These are phyloP conservation scores for Podarcis lilfordi DNA, from an alignment of 2,797 vertebrate genomes.

Conservation along the genomic window DNA sequence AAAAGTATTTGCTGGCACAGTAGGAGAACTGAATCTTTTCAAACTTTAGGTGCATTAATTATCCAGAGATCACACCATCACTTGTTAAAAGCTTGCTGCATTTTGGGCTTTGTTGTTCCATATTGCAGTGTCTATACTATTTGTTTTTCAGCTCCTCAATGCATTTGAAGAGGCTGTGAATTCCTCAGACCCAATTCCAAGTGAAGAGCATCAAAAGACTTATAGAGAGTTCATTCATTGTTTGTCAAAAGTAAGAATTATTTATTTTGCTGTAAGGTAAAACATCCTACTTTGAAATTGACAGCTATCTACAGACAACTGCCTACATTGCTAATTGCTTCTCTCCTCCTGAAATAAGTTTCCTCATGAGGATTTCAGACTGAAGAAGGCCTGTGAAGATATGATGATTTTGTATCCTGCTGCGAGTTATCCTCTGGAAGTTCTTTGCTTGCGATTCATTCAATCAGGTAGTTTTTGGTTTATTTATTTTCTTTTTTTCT, in stretches of 20 bases:
- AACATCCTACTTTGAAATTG: neutral
- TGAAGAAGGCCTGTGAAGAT: constrained; percentile 87
- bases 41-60: neutral
- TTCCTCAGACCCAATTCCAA: constrained; percentile 81
- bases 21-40: neutral
- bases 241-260: constrained; percentile 87
- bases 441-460: constrained; percentile 86
- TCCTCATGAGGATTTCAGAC: constrained; percentile 82
- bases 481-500: neutral
- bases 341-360: constrained; percentile 76
- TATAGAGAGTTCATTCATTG: constrained; percentile 87
- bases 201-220: constrained; percentile 87
- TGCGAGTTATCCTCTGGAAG: constrained; percentile 86
- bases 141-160: constrained; percentile 84
- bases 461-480: constrained; percentile 81
- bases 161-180: constrained; percentile 88
- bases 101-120: constrained; percentile 3
- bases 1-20: neutral
- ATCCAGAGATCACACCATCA: neutral
- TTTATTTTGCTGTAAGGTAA: neutral
- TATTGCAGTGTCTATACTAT: constrained; percentile 1
- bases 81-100: neutral
- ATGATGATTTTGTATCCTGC: constrained; percentile 86
- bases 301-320: neutral
- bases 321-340: constrained; percentile 23